phyloP scores from a whole-genome alignment of 2,113 vertebrate species.

The Petroica traversi region DNA sequence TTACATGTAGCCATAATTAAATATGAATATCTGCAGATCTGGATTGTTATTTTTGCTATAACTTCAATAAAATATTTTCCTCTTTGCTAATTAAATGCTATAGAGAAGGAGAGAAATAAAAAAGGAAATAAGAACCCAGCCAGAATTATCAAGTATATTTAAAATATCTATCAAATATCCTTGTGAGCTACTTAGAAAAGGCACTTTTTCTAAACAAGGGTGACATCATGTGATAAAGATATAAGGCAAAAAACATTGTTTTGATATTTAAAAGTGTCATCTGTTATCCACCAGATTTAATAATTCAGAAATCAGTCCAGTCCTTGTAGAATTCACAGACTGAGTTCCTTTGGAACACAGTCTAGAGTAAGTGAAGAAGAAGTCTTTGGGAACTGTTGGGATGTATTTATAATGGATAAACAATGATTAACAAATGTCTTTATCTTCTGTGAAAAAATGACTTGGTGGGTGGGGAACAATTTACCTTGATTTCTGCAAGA shows the following conservation, averaged over 20 bases:
- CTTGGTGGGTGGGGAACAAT: background rate
- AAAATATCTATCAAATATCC: background rate
- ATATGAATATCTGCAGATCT: slow-evolving; percentile 66
- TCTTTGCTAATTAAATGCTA: slow-evolving; percentile 47
- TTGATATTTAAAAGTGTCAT: background rate
- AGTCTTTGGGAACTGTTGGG: background rate
- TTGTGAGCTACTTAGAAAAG: background rate
- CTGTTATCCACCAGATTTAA: background rate
- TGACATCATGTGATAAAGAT: background rate
- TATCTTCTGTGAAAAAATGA: background rate
- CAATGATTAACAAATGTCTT: background rate
- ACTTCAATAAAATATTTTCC: slow-evolving; percentile 59
- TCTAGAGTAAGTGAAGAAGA: background rate
- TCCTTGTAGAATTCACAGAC: background rate
- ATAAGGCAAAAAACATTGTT: background rate
- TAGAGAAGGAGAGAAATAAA: background rate
- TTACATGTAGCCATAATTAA: slow-evolving; percentile 75
- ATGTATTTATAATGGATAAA: background rate
- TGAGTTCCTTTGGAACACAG: background rate
- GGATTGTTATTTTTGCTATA: slow-evolving; percentile 63
- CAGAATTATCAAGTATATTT: background rate
- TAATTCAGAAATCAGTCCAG: background rate
- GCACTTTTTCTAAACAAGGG: background rate
- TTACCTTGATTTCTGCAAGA: background rate
- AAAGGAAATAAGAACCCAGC: background rate